phyloP scores from a whole-genome alignment of 2,888 invertebrate species.

The Plebejus argus region DNA sequence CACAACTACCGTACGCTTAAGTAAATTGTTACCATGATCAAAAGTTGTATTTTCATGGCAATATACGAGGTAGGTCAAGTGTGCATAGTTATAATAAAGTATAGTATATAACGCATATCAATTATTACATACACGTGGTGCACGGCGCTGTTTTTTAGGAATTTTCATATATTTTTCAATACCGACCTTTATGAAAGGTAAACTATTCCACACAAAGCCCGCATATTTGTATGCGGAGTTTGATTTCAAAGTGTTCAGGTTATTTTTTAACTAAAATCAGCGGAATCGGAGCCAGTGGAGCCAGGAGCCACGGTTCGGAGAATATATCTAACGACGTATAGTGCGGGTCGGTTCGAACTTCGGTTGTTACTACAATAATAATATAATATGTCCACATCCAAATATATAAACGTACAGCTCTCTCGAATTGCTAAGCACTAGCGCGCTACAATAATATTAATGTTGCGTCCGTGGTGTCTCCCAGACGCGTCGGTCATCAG shows the following conservation, averaged over 20 bases:
- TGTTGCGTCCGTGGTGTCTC: too few species aligned
- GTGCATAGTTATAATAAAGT: neutral
- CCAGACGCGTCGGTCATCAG: too few species aligned
- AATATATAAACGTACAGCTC: too few species aligned
- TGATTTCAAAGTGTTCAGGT: neutral
- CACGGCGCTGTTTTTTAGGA: neutral
- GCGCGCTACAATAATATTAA: too few species aligned
- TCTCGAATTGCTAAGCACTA: too few species aligned
- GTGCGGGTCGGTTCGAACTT: too few species aligned
- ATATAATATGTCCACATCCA: too few species aligned
- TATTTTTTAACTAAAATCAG: neutral
- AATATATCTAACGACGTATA: neutral
- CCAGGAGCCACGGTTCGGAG: neutral
- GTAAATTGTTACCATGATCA: neutral
- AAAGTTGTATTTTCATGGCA: neutral
- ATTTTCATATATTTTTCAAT: slow-evolving; percentile 12
- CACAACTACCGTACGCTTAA: neutral
- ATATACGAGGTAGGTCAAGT: neutral
- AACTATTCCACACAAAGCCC: neutral
- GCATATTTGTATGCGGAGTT: neutral
- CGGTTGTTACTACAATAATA: too few species aligned
- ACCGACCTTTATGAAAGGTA: neutral
- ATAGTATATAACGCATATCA: neutral
- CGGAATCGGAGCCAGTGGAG: neutral
- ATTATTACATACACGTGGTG: neutral